Evolutionary conservation across 92 coral and sea anemone species (phyloP).

Genomic region (Plumapathes pennacea): DNA sequence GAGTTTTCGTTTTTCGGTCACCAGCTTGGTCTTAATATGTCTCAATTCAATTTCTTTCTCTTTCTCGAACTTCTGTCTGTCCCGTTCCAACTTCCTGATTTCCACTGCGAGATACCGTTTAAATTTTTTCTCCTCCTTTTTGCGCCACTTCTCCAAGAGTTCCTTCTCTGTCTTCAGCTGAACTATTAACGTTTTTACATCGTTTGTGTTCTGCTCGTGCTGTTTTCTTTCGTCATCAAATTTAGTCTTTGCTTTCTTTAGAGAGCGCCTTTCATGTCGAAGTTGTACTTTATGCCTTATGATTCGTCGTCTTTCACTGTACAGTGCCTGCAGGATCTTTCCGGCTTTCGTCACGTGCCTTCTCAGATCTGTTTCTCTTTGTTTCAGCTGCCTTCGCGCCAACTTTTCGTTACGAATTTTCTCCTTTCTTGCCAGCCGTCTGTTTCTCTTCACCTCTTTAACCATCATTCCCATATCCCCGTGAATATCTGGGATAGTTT

Average conservation of each 20-base stretch:
- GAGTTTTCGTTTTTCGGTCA: constrained; percentile 57
- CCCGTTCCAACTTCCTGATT: constrained; percentile 35
- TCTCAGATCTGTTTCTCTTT: constrained; percentile 22
- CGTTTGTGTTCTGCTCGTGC: constrained; percentile 25
- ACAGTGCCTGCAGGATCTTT: constrained; percentile 31
- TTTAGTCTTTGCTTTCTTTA: constrained; percentile 44
- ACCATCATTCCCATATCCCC: too few relatives aligned
- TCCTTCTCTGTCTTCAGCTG: constrained; percentile 51
- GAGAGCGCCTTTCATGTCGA: constrained; percentile 39
- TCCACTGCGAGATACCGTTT: constrained; percentile 50
- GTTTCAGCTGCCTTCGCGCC: constrained; percentile 34
- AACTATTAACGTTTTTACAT: constrained; percentile 21
- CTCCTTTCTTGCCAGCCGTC: constrained; percentile 15
- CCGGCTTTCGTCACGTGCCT: constrained; percentile 27
- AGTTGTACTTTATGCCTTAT: constrained; percentile 32
- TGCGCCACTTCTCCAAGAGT: constrained; percentile 60
- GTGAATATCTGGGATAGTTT: too few relatives aligned
- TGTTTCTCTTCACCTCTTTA: too few relatives aligned
- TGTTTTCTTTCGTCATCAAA: constrained; percentile 27
- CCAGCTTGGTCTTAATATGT: constrained; percentile 45
- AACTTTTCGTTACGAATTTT: constrained; percentile 47
- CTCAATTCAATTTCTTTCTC: constrained; percentile 45
- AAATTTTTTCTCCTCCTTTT: constrained; percentile 36
- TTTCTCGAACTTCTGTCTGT: constrained; percentile 28
- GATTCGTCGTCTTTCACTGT: constrained; percentile 35